A percentile compares a stretch with the other conserved stretches of the same genome.
Evolutionary conservation across 2,113 vertebrate genomes (phyloP).

Genomic region (Gulo gulo): DNA sequence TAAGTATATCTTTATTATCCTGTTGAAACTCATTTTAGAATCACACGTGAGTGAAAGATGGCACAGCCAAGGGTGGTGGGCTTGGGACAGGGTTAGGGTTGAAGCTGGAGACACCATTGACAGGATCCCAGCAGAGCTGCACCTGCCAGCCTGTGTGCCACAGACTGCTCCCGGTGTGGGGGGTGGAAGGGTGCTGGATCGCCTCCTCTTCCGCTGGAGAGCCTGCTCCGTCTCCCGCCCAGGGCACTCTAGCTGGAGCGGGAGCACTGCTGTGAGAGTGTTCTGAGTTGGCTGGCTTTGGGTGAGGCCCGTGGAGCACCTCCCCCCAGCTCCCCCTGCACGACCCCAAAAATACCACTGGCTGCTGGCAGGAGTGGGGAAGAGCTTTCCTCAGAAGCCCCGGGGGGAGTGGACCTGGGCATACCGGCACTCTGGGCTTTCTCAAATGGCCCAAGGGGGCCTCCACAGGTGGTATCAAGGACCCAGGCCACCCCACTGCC

Average conservation of each 20-base stretch:
- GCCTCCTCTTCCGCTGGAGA: fast-evolving
- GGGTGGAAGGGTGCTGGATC: too few relatives aligned
- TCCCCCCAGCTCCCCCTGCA: neutral
- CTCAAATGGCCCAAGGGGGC: neutral
- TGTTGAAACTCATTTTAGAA: fast-evolving
- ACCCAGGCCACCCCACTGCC: neutral
- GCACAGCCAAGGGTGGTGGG: fast-evolving
- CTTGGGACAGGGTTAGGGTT: fast-evolving
- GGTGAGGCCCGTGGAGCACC: fast-evolving
- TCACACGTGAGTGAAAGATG: fast-evolving
- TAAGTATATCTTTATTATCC: neutral
- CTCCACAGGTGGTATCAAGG: neutral
- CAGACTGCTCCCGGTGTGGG: neutral
- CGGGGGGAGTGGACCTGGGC: neutral
- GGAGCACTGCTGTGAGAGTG: neutral
- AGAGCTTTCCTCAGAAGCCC: neutral
- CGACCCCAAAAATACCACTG: fast-evolving
- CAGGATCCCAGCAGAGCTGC: neutral
- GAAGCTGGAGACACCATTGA: fast-evolving
- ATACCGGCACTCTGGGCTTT: fast-evolving
- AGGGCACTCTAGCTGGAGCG: neutral
- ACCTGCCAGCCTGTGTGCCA: fast-evolving
- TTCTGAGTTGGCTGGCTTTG: fast-evolving
- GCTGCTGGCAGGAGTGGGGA: fast-evolving
- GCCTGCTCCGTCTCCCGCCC: fast-evolving